Evolutionary conservation across 2,888 invertebrate genomes (phyloP).

Genomic region (Tetranychus truncatus): DNA sequence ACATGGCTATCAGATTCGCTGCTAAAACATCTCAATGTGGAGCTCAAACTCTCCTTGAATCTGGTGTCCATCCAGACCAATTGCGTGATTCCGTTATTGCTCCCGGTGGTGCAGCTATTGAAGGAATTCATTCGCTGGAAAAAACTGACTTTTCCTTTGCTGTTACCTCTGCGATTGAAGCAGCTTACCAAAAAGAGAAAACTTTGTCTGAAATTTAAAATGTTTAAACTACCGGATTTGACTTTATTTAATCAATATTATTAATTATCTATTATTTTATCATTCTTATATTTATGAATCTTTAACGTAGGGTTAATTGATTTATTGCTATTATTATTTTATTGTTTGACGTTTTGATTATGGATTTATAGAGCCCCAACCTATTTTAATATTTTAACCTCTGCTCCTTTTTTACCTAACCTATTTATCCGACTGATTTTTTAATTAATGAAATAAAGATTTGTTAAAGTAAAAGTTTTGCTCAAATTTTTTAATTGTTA

Average conservation of each 20-base stretch:
- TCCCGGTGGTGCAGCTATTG: slow-evolving; percentile 32
- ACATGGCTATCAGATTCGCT: slow-evolving; percentile 30
- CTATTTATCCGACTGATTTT: too few species aligned
- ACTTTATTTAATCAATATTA: too few species aligned
- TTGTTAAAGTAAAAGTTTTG: neutral
- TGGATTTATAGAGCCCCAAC: too few species aligned
- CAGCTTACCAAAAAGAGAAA: slow-evolving; percentile 17
- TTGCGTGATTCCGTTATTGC: slow-evolving; percentile 31
- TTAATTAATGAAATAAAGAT: neutral
- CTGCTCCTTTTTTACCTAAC: too few species aligned
- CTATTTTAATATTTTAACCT: too few species aligned
- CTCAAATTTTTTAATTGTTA: neutral
- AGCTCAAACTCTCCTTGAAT: slow-evolving; percentile 28
- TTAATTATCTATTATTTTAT: too few species aligned
- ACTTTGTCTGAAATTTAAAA: neutral
- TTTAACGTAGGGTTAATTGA: too few species aligned
- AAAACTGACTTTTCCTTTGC: slow-evolving; percentile 23
- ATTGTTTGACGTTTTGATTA: too few species aligned
- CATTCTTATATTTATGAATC: too few species aligned
- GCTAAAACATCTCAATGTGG: slow-evolving; percentile 31
- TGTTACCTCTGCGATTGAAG: slow-evolving; percentile 27
- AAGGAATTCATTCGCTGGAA: slow-evolving; percentile 31
- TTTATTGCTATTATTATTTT: too few species aligned
- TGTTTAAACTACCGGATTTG: too few species aligned
- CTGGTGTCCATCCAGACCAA: slow-evolving; percentile 29